Evolutionary conservation across 1,140 invertebrate species (phyloP).

Genomic region (Trichonephila inaurata): DNA sequence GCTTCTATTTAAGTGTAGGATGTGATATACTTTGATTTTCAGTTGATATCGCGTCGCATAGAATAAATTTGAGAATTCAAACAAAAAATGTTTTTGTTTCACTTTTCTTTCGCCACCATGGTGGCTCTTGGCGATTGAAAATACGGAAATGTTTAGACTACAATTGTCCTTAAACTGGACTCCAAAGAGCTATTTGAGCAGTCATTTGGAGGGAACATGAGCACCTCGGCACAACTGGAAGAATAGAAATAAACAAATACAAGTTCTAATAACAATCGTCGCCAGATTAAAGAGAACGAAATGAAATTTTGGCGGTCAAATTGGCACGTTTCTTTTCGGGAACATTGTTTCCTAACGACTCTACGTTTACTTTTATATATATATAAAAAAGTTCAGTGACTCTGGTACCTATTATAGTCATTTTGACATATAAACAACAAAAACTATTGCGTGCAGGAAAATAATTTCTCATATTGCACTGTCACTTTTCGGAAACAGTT

Average conservation of each 20-base stretch:
- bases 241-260: background rate
- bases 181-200: background rate
- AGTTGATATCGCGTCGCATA: background rate
- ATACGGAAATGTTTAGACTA: slow-evolving; percentile 11
- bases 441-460: background rate
- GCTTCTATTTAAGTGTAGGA: background rate
- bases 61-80: background rate
- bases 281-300: background rate
- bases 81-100: background rate
- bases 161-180: background rate
- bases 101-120: background rate
- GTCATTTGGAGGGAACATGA: background rate
- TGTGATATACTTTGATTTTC: background rate
- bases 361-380: background rate
- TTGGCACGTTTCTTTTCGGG: background rate
- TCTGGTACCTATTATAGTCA: background rate
- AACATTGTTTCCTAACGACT: background rate
- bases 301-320: background rate
- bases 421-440: slow-evolving; percentile 10
- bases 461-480: background rate
- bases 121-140: background rate
- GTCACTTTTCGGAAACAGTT: slow-evolving; percentile 21
- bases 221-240: background rate
- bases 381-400: slow-evolving; percentile 6
- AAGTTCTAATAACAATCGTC: background rate